A percentile compares a stretch with the other conserved stretches of the same genome.
Conservation (phyloP, 2,888 invertebrate genomes). For the Elysia crispata region DNA sequence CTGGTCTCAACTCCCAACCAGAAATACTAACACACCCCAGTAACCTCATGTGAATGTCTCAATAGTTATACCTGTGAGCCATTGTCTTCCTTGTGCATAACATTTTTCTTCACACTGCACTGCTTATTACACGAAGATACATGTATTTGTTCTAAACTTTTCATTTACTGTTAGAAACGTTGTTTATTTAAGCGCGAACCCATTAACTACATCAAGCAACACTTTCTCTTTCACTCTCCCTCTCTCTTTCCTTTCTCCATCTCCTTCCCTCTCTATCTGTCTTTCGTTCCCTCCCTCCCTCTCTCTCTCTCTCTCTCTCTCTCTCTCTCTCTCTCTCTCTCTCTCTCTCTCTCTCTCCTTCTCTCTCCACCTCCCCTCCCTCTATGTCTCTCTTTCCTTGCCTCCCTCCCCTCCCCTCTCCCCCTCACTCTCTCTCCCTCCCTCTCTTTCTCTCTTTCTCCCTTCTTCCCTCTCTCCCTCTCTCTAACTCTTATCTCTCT, state of each 20-base stretch:
- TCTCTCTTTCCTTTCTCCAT: not conserved
- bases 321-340: conserved; percentile 35
- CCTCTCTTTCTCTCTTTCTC: conserved; percentile 3
- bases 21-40: too few relatives aligned
- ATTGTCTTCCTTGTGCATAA: too few relatives aligned
- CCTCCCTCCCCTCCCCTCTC: conserved; percentile 4
- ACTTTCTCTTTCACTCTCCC: conserved; percentile 13
- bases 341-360: conserved; percentile 23
- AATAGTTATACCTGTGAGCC: too few relatives aligned
- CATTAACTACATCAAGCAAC: too few relatives aligned
- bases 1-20: too few relatives aligned
- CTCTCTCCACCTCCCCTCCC: conserved; percentile 24
- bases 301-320: conserved; percentile 25
- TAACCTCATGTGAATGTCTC: too few relatives aligned
- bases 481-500: not conserved
- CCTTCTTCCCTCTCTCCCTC: not conserved
- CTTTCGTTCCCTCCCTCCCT: not conserved
- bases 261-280: conserved; percentile 12
- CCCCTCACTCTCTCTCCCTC: conserved; percentile 30
- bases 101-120: too few relatives aligned
- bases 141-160: too few relatives aligned
- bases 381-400: conserved; percentile 31
- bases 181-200: too few relatives aligned
- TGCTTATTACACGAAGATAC: too few relatives aligned
- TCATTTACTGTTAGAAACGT: too few relatives aligned